A percentile compares a stretch with the other conserved stretches of the same genome.
phyloP scores from a whole-genome alignment of 2,797 vertebrate genomes.

The Falco naumanni region DNA sequence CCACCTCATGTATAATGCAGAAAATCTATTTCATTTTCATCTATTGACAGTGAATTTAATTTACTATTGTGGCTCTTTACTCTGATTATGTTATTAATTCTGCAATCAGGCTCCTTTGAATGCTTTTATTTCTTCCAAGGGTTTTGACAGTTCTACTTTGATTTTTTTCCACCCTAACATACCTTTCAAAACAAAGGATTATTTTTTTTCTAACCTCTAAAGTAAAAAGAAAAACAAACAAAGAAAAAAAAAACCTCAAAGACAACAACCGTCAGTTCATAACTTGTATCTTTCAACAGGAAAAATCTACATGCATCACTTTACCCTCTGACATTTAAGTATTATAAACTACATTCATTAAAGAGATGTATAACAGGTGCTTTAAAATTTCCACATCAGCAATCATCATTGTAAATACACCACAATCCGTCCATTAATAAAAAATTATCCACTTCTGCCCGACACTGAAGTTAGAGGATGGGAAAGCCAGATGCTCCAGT shows the following conservation, averaged over 20 bases:
- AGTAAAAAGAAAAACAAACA: not conserved
- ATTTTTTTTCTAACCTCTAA: constrained; percentile 39
- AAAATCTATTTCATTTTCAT: constrained; percentile 79
- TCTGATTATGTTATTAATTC: constrained; percentile 78
- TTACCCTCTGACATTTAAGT: not conserved
- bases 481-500: constrained; percentile 54
- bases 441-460: constrained; percentile 35
- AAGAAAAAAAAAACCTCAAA: not conserved
- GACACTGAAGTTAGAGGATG: constrained; percentile 14
- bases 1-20: constrained; percentile 81
- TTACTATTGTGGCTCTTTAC: constrained; percentile 72
- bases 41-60: constrained; percentile 80
- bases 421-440: constrained; percentile 24
- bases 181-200: constrained; percentile 64
- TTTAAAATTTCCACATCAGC: constrained; percentile 37
- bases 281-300: not conserved
- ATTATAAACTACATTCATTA: not conserved
- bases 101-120: constrained; percentile 77
- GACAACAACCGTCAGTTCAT: not conserved
- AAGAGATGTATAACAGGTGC: constrained; percentile 29
- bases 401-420: constrained; percentile 18
- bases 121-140: constrained; percentile 65
- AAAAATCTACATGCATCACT: constrained; percentile 11
- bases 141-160: constrained; percentile 67
- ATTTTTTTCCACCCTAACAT: constrained; percentile 43